Evolutionary conservation across 2,888 invertebrate species (phyloP).

Genomic region (Argynnis bischoffii): DNA sequence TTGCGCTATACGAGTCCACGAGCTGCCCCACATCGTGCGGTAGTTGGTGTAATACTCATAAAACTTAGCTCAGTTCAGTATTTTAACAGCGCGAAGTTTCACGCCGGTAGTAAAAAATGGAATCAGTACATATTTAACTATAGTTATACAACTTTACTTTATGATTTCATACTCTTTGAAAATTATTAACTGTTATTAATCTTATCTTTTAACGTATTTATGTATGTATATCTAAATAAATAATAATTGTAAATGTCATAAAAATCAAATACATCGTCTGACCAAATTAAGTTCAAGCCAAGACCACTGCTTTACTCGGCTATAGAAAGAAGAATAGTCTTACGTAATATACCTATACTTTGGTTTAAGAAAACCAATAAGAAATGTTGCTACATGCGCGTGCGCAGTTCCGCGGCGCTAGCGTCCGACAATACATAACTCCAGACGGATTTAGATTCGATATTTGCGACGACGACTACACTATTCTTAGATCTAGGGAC

Average conservation of each 20-base stretch:
- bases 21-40: background rate
- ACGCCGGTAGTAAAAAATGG: background rate
- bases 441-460: conserved; percentile 71
- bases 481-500: conserved; percentile 48
- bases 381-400: background rate
- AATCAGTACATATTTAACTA: background rate
- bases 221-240: no score
- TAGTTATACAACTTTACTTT: background rate
- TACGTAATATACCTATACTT: background rate
- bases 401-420: background rate
- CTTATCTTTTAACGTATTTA: no score
- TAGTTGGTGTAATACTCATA: background rate
- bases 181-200: no score
- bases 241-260: no score
- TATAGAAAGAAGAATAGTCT: no score
- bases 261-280: no score
- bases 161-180: no score
- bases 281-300: no score
- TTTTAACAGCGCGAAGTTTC: background rate
- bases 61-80: background rate
- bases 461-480: conserved; percentile 55
- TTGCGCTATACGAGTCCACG: background rate
- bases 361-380: no score
- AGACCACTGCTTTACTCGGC: no score
- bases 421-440: conserved; percentile 67